A percentile compares a stretch with the other conserved stretches of the same genome.
Evolutionary conservation across 2,113 vertebrate genomes (phyloP).

Genomic region (Gnathochromis pfefferi): DNA sequence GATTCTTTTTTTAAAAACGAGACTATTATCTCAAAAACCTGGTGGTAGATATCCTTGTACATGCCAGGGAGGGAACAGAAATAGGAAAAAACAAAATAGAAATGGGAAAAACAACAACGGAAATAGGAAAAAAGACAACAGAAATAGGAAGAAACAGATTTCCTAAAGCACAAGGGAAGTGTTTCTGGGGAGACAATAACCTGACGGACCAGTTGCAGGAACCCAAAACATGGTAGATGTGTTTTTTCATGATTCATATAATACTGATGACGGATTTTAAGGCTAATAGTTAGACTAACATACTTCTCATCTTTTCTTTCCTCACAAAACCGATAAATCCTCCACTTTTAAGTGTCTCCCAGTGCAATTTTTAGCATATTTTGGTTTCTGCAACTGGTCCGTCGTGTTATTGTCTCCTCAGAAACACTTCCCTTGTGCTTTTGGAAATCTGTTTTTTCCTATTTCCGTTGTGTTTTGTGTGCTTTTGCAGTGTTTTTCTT

Average conservation of each 20-base stretch:
- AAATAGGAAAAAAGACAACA: background rate
- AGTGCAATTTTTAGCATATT: background rate
- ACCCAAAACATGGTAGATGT: background rate
- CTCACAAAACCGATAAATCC: background rate
- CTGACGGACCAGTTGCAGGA: background rate
- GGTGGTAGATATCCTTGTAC: background rate
- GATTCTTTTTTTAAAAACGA: accelerated
- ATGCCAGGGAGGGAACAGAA: background rate
- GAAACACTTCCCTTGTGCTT: background rate
- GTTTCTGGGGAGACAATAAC: background rate
- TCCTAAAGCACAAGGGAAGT: background rate
- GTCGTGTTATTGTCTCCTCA: background rate
- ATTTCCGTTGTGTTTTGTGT: background rate
- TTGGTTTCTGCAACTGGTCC: background rate
- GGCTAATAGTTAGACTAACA: background rate
- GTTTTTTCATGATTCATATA: background rate
- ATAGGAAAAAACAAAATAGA: background rate
- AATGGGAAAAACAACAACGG: background rate
- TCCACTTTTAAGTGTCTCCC: background rate
- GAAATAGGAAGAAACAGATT: background rate
- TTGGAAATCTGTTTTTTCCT: background rate
- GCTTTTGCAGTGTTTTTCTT: background rate
- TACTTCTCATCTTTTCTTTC: background rate
- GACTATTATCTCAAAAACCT: background rate
- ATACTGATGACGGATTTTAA: background rate